These are phyloP conservation scores for Drosophila athabasca DNA, from an alignment of 1,140 invertebrate genomes.

Conservation along the genomic window DNA sequence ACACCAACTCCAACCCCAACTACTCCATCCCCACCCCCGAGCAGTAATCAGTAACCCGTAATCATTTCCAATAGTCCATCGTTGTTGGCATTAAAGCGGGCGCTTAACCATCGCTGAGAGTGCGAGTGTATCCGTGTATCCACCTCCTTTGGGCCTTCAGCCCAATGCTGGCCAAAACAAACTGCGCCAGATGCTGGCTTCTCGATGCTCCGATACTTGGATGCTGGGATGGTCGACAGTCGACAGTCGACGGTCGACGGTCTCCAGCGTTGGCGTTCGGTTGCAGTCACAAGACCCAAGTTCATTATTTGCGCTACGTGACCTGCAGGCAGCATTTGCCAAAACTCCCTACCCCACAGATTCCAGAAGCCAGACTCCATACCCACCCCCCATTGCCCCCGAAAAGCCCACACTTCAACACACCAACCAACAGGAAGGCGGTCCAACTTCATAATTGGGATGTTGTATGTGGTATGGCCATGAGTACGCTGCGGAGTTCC, in stretches of 20 bases:
- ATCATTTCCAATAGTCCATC: slow-evolving; percentile 56
- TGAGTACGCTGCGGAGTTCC: neutral
- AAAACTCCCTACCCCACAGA: slow-evolving; percentile 13
- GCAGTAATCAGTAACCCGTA: slow-evolving; percentile 62
- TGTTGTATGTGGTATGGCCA: slow-evolving; percentile 17
- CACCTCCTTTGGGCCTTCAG: slow-evolving; percentile 1
- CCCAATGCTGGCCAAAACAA: slow-evolving; percentile 36
- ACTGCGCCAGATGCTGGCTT: slow-evolving; percentile 25
- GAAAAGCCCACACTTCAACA: neutral
- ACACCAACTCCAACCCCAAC: too few relatives aligned
- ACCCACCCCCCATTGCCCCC: neutral
- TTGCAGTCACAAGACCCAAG: slow-evolving; percentile 45
- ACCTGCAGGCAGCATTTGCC: slow-evolving; percentile 59
- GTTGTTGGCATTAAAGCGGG: slow-evolving; percentile 43
- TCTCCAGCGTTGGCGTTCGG: slow-evolving; percentile 8
- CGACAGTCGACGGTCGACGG: too few relatives aligned
- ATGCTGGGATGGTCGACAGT: too few relatives aligned
- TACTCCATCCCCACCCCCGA: neutral
- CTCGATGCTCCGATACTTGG: too few relatives aligned
- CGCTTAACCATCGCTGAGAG: neutral
- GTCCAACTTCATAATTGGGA: slow-evolving; percentile 58
- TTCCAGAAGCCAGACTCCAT: slow-evolving; percentile 1
- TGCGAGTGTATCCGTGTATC: neutral
- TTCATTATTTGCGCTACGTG: slow-evolving; percentile 75
- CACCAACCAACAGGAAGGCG: slow-evolving; percentile 3